Percentiles rank a stretch among this genome's conserved stretches.
phyloP scores from a whole-genome alignment of 2,113 vertebrate genomes.

The Gasterosteus aculeatus region DNA sequence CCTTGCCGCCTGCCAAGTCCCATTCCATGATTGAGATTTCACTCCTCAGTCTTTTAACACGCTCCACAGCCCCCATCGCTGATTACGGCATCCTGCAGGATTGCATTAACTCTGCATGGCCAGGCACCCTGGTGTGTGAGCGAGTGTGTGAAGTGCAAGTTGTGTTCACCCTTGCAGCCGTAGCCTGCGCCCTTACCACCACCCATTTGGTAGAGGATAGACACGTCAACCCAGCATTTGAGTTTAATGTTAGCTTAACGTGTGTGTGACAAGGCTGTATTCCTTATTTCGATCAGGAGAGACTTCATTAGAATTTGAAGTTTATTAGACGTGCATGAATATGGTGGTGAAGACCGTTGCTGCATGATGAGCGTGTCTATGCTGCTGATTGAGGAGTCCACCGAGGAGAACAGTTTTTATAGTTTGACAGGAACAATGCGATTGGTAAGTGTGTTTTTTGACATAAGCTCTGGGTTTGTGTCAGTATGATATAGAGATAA shows the following conservation, averaged over 20 bases:
- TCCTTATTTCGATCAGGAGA: no score
- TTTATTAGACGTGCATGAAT: no score
- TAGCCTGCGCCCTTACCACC: neutral
- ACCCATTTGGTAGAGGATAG: neutral
- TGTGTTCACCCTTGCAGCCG: neutral
- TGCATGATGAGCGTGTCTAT: no score
- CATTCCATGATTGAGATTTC: slow-evolving; percentile 51
- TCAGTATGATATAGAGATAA: no score
- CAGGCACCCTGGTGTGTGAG: slow-evolving; percentile 21
- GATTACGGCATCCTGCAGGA: slow-evolving; percentile 57
- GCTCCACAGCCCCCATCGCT: slow-evolving; percentile 33
- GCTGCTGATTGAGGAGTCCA: no score
- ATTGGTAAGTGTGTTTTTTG: no score
- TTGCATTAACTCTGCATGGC: slow-evolving; percentile 53
- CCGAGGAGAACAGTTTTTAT: no score
- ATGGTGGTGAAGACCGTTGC: no score
- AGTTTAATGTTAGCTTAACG: neutral
- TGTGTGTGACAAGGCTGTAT: no score
- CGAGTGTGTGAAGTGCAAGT: slow-evolving; percentile 9
- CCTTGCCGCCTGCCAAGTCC: slow-evolving; percentile 20
- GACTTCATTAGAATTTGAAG: no score
- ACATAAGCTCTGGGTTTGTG: no score
- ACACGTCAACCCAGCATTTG: neutral
- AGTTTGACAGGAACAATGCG: no score
- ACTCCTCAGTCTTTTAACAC: slow-evolving; percentile 39